These are phyloP conservation scores for Drosophila sproati DNA, from an alignment of 1,140 invertebrate species.

Conservation along the genomic window DNA sequence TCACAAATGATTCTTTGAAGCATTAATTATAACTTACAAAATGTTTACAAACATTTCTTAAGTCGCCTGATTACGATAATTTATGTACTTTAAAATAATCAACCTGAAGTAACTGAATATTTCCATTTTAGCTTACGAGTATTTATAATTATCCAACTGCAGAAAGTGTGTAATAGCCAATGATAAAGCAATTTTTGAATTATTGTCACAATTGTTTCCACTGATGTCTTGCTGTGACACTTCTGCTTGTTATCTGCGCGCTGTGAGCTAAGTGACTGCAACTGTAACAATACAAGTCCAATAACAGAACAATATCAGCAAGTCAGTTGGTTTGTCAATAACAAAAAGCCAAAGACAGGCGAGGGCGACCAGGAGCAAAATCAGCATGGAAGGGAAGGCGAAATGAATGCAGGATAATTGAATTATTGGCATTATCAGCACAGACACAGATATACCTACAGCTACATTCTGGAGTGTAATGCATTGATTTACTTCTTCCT, in stretches of 20 bases:
- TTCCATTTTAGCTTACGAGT: no score
- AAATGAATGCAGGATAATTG: slow-evolving; percentile 62
- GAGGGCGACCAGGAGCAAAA: slow-evolving; percentile 9
- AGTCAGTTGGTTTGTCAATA: slow-evolving; percentile 70
- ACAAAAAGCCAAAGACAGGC: slow-evolving; percentile 52
- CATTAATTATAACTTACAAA: no score
- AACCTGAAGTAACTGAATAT: no score
- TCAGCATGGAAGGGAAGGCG: slow-evolving; percentile 11
- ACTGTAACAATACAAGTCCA: slow-evolving; percentile 43
- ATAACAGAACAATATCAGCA: slow-evolving; percentile 42
- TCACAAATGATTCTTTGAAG: no score
- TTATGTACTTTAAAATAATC: no score
- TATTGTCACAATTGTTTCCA: slow-evolving; percentile 59
- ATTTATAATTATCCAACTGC: no score
- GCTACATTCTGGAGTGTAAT: slow-evolving; percentile 72
- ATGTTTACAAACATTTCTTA: no score
- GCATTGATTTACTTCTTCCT: slow-evolving; percentile 68
- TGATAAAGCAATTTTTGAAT: slow-evolving; percentile 8
- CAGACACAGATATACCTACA: not conserved
- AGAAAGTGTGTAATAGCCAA: not conserved
- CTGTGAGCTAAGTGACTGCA: slow-evolving; percentile 61
- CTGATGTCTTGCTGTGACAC: slow-evolving; percentile 56
- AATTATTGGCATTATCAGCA: slow-evolving; percentile 74
- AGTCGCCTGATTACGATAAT: no score
- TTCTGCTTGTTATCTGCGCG: slow-evolving; percentile 56